Evolutionary conservation across 1,140 invertebrate species (phyloP), one percentile per base, ranked within the genome.

Genomic region (Spodoptera frugiperda): DNA sequence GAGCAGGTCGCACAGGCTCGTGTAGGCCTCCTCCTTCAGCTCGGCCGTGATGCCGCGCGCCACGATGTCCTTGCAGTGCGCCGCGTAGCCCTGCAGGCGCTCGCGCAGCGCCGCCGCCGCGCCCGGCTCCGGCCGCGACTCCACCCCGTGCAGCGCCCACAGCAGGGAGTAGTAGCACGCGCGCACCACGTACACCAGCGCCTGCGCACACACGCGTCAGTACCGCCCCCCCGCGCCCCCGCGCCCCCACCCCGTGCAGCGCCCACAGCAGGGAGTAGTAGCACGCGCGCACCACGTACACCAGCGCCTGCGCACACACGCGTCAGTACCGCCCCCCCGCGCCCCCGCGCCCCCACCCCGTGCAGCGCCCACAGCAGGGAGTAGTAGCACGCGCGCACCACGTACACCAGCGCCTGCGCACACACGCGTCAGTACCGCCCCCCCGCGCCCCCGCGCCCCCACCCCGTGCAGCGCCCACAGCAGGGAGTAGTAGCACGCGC

Each of bases 1-100:
- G 33, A 99, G 94, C 77, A 99, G 94, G 94, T 99, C 99, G 93
- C 99, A 99, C 51, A 99, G 96, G 12, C 97, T 98, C 48, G 98
- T 96, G 91, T 98, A 99, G 0, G 98, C 98, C 88, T 91, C 91
- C 84, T 89, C 85, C 30, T 84, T 78, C 46, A 91, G 85, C 44
- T 86, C 84, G 10, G 84, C 81, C 81, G 86, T 77, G 79, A 48
- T 21, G 48, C 95, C 95, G 61, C 94, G 92, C 9, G 95, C 87
- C 8, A 97, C 95, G 53, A 98, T 95, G 81, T 96, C 94, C 82
- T 96, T 95, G 95, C 98, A 97, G 14, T 96, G 95, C 53, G 95
- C 95, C 94, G 98, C 96, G 88, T 98, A 98, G 39, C 95, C 95
- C 76, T 96, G 94, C 33, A 98, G 91, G 61, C 97, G 95, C 54